Evolutionary conservation across 2,113 vertebrate species (phyloP).

Genomic region (Diadophis punctatus): DNA sequence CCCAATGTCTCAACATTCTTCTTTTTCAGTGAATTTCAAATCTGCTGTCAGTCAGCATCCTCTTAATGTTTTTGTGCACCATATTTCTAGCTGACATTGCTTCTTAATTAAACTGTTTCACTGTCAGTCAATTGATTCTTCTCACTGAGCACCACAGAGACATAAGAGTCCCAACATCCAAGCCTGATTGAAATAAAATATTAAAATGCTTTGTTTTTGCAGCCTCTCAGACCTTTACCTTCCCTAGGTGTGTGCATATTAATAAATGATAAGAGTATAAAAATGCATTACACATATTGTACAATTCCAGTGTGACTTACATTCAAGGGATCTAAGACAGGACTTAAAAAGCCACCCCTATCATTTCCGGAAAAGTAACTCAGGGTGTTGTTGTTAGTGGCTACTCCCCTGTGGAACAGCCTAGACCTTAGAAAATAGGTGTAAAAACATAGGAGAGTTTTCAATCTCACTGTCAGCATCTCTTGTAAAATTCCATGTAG

Average conservation of each 20-base stretch:
- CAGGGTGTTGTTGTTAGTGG: not conserved
- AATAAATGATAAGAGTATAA: not conserved
- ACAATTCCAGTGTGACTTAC: not conserved
- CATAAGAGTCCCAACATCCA: not conserved
- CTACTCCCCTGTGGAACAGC: not conserved
- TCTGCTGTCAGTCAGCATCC: not conserved
- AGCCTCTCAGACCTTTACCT: not conserved
- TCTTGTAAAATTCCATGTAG: not conserved
- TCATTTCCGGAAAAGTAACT: not conserved
- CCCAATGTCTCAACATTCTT: not conserved
- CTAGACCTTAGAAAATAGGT: not conserved
- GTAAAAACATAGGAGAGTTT: not conserved
- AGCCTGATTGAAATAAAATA: not conserved
- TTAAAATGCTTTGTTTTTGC: not conserved
- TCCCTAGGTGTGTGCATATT: not conserved
- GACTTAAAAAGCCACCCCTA: not conserved
- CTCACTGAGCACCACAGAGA: not conserved
- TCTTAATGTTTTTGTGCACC: not conserved
- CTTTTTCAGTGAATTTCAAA: not conserved
- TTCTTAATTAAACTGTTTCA: not conserved
- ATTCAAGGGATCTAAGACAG: not conserved
- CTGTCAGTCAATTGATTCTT: not conserved
- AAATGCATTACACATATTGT: not conserved
- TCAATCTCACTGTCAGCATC: not conserved
- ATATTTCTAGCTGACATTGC: not conserved